These are phyloP conservation scores for Bufo gargarizans DNA, from an alignment of 2,113 vertebrate species.

Conservation along the genomic window DNA sequence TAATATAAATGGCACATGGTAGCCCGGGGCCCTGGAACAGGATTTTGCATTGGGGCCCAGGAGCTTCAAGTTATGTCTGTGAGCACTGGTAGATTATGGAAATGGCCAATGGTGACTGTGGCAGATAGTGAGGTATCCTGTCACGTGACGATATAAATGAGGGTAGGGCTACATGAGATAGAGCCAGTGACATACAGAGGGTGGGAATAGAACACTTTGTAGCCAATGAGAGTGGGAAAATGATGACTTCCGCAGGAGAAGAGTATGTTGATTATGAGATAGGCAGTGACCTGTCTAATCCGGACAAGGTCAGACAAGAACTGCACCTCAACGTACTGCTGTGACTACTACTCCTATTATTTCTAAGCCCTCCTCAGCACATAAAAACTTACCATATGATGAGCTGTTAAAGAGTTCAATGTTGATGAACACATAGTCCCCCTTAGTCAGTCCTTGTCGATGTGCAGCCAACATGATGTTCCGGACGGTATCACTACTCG, in stretches of 20 bases:
- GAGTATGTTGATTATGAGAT: not conserved
- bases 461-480: slow-evolving; percentile 93
- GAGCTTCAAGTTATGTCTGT: too few species aligned
- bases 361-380: too few species aligned
- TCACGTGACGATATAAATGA: not conserved
- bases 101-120: not conserved
- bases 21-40: too few species aligned
- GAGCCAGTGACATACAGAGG: not conserved
- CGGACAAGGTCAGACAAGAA: not conserved
- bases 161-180: not conserved
- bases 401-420: slow-evolving; percentile 97
- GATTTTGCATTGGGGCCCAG: not conserved
- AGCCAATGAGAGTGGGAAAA: not conserved
- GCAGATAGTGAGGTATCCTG: not conserved
- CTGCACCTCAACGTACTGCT: too few species aligned
- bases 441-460: slow-evolving; percentile 83
- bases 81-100: too few species aligned
- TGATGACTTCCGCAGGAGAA: not conserved
- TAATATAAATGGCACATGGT: too few species aligned
- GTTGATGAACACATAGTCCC: slow-evolving; percentile 92
- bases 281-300: not conserved
- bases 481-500: slow-evolving; percentile 82
- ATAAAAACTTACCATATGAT: slow-evolving; percentile 83
- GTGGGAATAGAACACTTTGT: not conserved
- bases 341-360: not conserved